Percentiles rank a stretch among this genome's conserved stretches.
These are phyloP conservation scores for Hemicordylus capensis DNA, from an alignment of 2,113 vertebrate species.

Conservation along the genomic window DNA sequence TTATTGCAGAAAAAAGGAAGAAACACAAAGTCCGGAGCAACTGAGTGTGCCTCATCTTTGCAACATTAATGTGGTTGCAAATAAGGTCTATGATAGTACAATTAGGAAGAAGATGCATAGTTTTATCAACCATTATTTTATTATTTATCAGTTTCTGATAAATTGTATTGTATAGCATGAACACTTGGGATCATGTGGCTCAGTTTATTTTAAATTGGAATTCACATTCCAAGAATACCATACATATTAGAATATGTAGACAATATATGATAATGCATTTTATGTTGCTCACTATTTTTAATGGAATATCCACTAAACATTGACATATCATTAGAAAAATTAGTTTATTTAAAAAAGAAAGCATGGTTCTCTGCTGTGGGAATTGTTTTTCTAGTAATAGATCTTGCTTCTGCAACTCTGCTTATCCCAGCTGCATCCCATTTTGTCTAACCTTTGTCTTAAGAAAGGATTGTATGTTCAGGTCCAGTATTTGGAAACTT, in stretches of 20 bases:
- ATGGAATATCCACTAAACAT: background rate
- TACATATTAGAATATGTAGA: background rate
- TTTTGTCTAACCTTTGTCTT: conserved; percentile 21
- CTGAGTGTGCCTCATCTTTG: conserved; percentile 25
- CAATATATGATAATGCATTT: background rate
- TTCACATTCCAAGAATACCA: conserved; percentile 26
- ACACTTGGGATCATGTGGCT: conserved; percentile 39
- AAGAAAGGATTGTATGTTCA: conserved; percentile 36
- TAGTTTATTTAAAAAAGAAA: accelerated
- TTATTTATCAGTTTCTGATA: conserved; percentile 49
- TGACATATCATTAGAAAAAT: conserved; percentile 3
- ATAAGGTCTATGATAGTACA: conserved; percentile 24
- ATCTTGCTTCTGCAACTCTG: conserved; percentile 39
- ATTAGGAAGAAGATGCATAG: conserved; percentile 21
- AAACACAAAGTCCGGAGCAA: conserved; percentile 3
- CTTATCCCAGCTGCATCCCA: conserved; percentile 35
- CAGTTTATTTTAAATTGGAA: conserved; percentile 19
- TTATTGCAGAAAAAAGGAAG: conserved; percentile 41
- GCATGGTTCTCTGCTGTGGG: background rate
- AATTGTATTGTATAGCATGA: conserved; percentile 28
- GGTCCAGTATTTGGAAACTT: conserved; percentile 50
- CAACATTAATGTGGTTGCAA: conserved; percentile 35
- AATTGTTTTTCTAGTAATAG: background rate
- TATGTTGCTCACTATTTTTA: background rate
- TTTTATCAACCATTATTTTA: conserved; percentile 26